Conservation (phyloP, 1,140 invertebrate species). For the Dinoponera quadriceps region DNA sequence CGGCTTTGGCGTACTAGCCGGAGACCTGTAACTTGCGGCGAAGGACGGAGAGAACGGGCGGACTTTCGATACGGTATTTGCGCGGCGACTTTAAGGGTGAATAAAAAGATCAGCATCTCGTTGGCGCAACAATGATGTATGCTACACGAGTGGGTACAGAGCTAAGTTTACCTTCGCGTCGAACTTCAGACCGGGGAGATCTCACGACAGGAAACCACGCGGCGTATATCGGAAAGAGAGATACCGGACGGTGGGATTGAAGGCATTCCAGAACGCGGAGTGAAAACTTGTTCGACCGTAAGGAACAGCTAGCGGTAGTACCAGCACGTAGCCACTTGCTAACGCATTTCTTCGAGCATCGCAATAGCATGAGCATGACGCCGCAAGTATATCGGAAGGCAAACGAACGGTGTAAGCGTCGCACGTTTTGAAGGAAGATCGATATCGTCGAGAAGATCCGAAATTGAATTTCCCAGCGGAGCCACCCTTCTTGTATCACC, state of each 20-base stretch:
- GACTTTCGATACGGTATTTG: neutral
- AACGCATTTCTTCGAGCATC: slow-evolving; percentile 67
- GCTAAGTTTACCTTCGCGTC: slow-evolving; percentile 65
- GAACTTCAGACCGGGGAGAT: slow-evolving; percentile 13
- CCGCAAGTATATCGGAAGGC: slow-evolving; percentile 28
- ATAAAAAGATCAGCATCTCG: slow-evolving; percentile 45
- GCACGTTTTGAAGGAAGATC: slow-evolving; percentile 51
- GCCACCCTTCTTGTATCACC: neutral
- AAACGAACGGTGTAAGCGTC: slow-evolving; percentile 57
- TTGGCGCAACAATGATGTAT: slow-evolving; percentile 60
- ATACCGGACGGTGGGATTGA: slow-evolving; percentile 59
- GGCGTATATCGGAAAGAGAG: slow-evolving; percentile 54
- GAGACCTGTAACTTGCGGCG: neutral
- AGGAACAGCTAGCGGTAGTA: slow-evolving; percentile 58
- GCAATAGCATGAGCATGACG: slow-evolving; percentile 27
- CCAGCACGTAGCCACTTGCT: slow-evolving; percentile 71
- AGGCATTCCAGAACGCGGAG: slow-evolving; percentile 56
- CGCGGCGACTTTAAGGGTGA: slow-evolving; percentile 12
- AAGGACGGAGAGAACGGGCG: neutral
- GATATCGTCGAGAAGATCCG: slow-evolving; percentile 21
- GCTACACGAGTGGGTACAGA: slow-evolving; percentile 31
- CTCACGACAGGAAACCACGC: slow-evolving; percentile 44
- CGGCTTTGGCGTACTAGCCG: neutral
- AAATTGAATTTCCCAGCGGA: slow-evolving; percentile 24
- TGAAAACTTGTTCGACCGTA: slow-evolving; percentile 66